These are phyloP conservation scores for Neoitamus cyanurus DNA, from an alignment of 2,888 invertebrate species.

Conservation along the genomic window DNA sequence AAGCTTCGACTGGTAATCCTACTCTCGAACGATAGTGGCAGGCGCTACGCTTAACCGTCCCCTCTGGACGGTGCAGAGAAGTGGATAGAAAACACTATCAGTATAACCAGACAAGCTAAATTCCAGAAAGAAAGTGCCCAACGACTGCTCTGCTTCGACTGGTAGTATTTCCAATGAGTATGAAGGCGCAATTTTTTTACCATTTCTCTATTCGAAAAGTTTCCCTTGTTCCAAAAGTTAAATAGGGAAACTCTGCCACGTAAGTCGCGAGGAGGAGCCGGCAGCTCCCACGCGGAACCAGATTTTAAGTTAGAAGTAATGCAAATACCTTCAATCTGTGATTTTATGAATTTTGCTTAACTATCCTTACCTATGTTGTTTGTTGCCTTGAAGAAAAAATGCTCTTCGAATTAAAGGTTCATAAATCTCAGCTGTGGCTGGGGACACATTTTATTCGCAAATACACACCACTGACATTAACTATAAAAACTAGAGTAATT, in stretches of 20 bases:
- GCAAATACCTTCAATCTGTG: background rate
- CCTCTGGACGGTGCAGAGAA: background rate
- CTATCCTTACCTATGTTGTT: no score
- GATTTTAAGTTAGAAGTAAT: background rate
- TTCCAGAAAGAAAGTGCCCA: background rate
- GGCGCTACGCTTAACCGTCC: background rate
- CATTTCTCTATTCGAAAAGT: constrained; percentile 39
- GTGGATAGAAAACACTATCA: background rate
- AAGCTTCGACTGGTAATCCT: background rate
- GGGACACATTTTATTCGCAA: background rate
- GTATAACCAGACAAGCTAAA: background rate
- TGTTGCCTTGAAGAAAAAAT: background rate
- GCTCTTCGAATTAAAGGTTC: background rate
- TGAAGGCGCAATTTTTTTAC: constrained; percentile 16
- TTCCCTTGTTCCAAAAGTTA: constrained; percentile 6
- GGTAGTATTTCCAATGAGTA: background rate
- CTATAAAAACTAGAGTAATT: background rate
- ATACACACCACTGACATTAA: background rate
- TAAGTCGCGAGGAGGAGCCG: constrained; percentile 6
- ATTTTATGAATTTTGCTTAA: background rate
- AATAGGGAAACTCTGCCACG: constrained; percentile 30
- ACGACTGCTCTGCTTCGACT: background rate
- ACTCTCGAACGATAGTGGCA: background rate
- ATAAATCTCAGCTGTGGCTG: background rate
- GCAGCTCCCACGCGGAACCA: background rate